Conservation (phyloP, 2,113 vertebrate genomes). For the Menidia beryllina region DNA sequence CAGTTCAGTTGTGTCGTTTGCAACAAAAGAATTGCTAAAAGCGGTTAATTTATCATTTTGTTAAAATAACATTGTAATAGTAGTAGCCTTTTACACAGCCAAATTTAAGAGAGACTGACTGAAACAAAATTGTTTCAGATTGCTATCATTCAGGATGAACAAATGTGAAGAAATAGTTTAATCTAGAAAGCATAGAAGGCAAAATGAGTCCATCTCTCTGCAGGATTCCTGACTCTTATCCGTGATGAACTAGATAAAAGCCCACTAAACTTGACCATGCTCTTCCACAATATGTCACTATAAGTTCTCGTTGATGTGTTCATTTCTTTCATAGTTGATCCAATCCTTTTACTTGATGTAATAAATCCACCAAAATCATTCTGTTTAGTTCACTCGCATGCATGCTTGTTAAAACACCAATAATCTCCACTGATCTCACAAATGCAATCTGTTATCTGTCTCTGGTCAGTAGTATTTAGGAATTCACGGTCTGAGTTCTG, state of each 20-base stretch:
- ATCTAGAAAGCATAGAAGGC: slow-evolving; percentile 42
- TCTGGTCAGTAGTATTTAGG: too few species aligned
- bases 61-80: slow-evolving; percentile 41
- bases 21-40: slow-evolving; percentile 13
- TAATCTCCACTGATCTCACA: background rate
- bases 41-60: slow-evolving; percentile 32
- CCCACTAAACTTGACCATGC: background rate
- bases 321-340: background rate
- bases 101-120: slow-evolving; percentile 37
- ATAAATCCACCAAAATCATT: background rate
- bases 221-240: background rate
- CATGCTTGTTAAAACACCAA: background rate
- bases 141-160: slow-evolving; percentile 51
- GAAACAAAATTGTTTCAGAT: slow-evolving; percentile 31
- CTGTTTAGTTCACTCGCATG: slow-evolving; percentile 2
- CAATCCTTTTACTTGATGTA: background rate
- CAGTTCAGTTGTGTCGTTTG: slow-evolving; percentile 10
- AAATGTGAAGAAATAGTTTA: slow-evolving; percentile 47
- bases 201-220: slow-evolving; percentile 33
- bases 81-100: slow-evolving; percentile 35
- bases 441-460: too few species aligned
- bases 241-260: slow-evolving; percentile 15
- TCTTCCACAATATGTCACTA: background rate
- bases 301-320: slow-evolving; percentile 1
- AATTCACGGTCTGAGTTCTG: too few species aligned